These are phyloP conservation scores for Noctua pronuba DNA, from an alignment of 2,888 invertebrate species.

Conservation along the genomic window DNA sequence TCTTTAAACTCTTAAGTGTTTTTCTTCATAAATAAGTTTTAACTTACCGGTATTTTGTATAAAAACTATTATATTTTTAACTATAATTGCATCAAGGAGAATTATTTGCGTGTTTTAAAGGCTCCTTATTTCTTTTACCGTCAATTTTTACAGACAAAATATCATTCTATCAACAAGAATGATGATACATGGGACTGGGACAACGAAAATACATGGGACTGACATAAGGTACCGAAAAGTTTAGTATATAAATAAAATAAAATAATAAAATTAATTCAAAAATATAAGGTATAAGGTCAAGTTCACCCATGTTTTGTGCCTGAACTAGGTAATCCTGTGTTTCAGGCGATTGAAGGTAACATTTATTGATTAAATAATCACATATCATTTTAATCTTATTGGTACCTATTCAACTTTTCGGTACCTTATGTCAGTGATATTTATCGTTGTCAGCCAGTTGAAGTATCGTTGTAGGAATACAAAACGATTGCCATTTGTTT, in stretches of 20 bases:
- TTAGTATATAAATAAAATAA: no score
- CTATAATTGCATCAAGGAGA: not conserved
- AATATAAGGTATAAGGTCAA: no score
- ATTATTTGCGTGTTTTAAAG: not conserved
- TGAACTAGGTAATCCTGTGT: no score
- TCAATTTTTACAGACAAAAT: not conserved
- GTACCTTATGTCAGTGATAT: no score
- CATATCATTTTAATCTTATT: no score
- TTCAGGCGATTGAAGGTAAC: no score
- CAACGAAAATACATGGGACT: not conserved
- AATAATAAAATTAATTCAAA: no score
- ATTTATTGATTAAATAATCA: no score
- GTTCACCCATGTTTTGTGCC: no score
- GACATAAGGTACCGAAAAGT: not conserved
- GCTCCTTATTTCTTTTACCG: not conserved
- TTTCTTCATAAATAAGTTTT: not conserved
- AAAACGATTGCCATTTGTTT: not conserved
- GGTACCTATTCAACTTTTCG: no score
- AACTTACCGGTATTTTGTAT: not conserved
- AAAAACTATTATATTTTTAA: not conserved
- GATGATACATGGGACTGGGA: not conserved
- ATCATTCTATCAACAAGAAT: not conserved
- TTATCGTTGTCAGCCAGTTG: no score
- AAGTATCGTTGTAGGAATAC: not conserved
- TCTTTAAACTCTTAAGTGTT: not conserved